Conservation (phyloP, 2,113 vertebrate species). For the Calidris pugnax region DNA sequence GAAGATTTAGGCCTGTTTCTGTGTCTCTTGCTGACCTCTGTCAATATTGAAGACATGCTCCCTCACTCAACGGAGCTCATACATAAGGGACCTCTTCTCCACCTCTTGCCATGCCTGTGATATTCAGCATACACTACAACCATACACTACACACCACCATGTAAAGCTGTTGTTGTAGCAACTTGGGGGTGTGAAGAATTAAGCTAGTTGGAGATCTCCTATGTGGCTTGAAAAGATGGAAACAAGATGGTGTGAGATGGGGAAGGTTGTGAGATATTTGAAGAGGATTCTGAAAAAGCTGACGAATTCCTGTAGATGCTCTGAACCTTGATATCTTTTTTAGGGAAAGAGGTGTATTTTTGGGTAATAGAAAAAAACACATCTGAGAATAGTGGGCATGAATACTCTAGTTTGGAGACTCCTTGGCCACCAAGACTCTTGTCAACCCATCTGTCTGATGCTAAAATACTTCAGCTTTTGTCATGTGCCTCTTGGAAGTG, state of each 20-base stretch:
- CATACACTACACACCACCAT: fast-evolving
- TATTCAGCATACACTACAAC: background rate
- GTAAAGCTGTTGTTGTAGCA: background rate
- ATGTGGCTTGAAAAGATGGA: background rate
- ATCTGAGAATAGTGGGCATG: no score
- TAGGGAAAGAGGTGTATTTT: background rate
- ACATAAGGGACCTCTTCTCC: background rate
- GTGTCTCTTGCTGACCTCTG: background rate
- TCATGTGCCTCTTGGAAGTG: background rate
- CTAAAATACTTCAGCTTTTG: background rate
- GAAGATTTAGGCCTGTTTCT: background rate
- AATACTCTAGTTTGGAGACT: background rate
- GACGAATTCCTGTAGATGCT: background rate
- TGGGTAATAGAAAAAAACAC: background rate
- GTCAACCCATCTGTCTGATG: background rate
- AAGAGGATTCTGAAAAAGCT: background rate
- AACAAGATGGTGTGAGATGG: background rate
- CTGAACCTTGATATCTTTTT: background rate
- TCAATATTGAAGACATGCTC: background rate
- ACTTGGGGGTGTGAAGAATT: background rate
- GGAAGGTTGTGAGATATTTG: background rate
- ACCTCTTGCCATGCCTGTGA: background rate
- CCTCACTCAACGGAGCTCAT: background rate
- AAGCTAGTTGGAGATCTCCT: background rate
- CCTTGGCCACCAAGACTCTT: background rate